Evolutionary conservation across 1,140 invertebrate genomes (phyloP).

Genomic region (Drosophila oshimai): DNA sequence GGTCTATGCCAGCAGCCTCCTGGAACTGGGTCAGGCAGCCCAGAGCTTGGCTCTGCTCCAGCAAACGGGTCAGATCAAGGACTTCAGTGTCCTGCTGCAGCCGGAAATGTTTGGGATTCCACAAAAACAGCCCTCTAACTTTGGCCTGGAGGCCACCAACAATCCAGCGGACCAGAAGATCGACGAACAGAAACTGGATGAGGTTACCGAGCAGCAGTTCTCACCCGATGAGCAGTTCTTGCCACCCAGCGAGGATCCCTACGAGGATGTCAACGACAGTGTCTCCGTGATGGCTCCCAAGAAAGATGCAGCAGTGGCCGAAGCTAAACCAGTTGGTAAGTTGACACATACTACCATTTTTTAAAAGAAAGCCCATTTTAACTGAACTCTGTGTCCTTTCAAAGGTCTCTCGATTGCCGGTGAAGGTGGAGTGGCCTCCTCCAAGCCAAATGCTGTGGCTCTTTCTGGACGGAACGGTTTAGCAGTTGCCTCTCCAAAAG

Average conservation of each 20-base stretch:
- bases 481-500: slow-evolving; percentile 87
- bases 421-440: slow-evolving; percentile 87
- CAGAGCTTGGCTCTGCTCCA: slow-evolving; percentile 82
- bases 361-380: too few species aligned
- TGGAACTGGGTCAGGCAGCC: slow-evolving; percentile 82
- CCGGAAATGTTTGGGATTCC: slow-evolving; percentile 55
- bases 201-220: slow-evolving; percentile 72
- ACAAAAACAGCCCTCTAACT: slow-evolving; percentile 60
- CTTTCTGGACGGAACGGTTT: slow-evolving; percentile 87
- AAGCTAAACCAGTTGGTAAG: slow-evolving; percentile 87
- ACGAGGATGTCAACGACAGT: slow-evolving; percentile 80
- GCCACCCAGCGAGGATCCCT: slow-evolving; percentile 73
- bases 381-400: background rate
- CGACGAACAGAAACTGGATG: slow-evolving; percentile 69
- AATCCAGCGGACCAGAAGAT: slow-evolving; percentile 62
- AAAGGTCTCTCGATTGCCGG: slow-evolving; percentile 85
- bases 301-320: slow-evolving; percentile 86
- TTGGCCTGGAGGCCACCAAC: slow-evolving; percentile 55
- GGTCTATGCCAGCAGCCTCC: slow-evolving; percentile 83
- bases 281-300: slow-evolving; percentile 83
- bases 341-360: background rate
- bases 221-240: slow-evolving; percentile 60
- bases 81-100: slow-evolving; percentile 75
- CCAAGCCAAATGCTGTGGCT: slow-evolving; percentile 87
- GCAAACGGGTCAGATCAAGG: slow-evolving; percentile 75